Conservation (phyloP, 64 coral and sea anemone species). For the Actinia equina region DNA sequence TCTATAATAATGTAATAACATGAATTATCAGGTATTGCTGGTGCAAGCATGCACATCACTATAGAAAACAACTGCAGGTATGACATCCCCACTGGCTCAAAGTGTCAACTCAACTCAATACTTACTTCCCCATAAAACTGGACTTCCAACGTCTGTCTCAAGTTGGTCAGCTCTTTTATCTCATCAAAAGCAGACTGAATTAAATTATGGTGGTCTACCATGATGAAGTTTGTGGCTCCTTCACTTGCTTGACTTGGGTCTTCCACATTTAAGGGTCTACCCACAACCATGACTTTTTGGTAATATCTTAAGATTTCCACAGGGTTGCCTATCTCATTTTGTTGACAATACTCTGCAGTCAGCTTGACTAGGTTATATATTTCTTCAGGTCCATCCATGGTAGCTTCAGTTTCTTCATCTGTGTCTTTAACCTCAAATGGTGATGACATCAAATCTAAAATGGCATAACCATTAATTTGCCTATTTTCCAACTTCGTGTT, state of each 20-base stretch:
- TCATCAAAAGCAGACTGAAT: constrained; percentile 37
- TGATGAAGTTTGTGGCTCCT: constrained; percentile 46
- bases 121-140: constrained; percentile 57
- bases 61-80: background rate
- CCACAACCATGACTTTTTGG: constrained; percentile 40
- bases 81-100: background rate
- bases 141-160: constrained; percentile 40
- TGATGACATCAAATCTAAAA: background rate
- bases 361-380: background rate
- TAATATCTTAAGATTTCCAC: constrained; percentile 25
- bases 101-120: background rate
- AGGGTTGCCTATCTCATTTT: constrained; percentile 35
- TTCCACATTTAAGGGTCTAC: constrained; percentile 37
- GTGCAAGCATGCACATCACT: background rate
- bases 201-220: constrained; percentile 31
- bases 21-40: background rate
- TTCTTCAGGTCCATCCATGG: background rate
- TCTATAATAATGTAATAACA: background rate
- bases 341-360: background rate
- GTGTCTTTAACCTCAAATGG: background rate
- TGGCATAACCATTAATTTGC: background rate
- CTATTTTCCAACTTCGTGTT: background rate
- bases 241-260: background rate
- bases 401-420: background rate
- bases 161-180: constrained; percentile 17